phyloP scores from a whole-genome alignment of 1,140 invertebrate genomes.

The Drosophila takahashii region DNA sequence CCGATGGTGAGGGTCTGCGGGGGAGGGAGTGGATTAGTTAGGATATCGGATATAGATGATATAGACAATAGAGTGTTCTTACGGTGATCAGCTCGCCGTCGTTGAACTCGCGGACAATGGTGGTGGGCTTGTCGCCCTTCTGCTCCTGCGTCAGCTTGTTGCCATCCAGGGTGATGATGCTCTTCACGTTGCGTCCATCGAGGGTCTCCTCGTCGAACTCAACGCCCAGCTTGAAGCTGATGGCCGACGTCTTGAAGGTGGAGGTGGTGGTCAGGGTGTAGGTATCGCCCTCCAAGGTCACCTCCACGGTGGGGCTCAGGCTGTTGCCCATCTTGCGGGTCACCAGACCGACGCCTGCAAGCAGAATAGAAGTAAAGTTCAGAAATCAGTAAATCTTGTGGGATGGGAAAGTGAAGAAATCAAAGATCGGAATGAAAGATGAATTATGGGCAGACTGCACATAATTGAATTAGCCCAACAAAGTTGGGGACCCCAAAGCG shows the following conservation, averaged over 20 bases:
- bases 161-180: constrained; percentile 87
- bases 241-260: constrained; percentile 92
- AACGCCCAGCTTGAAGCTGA: constrained; percentile 92
- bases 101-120: constrained; percentile 88
- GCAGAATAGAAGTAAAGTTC: constrained; percentile 15
- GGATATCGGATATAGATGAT: too few relatives aligned
- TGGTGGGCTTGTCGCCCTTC: constrained; percentile 88
- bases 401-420: background rate
- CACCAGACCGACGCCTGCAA: constrained; percentile 91
- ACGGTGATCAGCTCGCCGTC: constrained; percentile 90
- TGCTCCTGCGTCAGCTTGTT: constrained; percentile 90
- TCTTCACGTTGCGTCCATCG: constrained; percentile 93
- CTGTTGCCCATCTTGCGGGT: constrained; percentile 90
- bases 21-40: constrained; percentile 60
- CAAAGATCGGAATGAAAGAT: constrained; percentile 10
- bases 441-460: constrained; percentile 25
- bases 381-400: constrained; percentile 3
- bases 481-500: constrained; percentile 59
- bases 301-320: constrained; percentile 90
- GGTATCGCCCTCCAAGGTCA: constrained; percentile 87
- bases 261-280: constrained; percentile 92
- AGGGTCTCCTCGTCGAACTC: constrained; percentile 95
- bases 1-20: constrained; percentile 89
- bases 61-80: constrained; percentile 34
- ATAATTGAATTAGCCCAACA: constrained; percentile 75